A percentile compares a stretch with the other conserved stretches of the same genome.
phyloP scores from a whole-genome alignment of 2,113 vertebrate genomes.

The Arenaria interpres region DNA sequence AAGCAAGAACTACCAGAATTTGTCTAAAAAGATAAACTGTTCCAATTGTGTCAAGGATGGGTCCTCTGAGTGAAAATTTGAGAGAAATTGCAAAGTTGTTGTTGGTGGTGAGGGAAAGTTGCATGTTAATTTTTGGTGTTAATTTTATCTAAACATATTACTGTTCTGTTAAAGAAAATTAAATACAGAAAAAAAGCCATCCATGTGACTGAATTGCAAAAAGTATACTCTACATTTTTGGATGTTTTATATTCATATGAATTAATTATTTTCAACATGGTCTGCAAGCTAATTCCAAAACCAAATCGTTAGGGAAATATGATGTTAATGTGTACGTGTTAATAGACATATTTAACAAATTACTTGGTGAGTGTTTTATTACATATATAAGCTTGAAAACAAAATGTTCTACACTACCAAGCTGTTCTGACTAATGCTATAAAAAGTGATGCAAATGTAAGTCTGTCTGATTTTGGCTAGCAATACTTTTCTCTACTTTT shows the following conservation, averaged over 20 bases:
- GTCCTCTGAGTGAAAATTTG: background rate
- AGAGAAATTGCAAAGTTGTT: background rate
- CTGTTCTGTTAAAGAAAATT: slow-evolving; percentile 7
- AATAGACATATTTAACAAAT: slow-evolving; percentile 65
- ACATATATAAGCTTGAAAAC: slow-evolving; percentile 38
- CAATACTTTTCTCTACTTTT: background rate
- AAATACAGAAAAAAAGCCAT: background rate
- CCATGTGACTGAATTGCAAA: slow-evolving; percentile 25
- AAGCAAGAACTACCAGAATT: background rate
- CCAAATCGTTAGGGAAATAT: slow-evolving; percentile 34
- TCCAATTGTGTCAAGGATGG: background rate
- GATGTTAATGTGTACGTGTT: slow-evolving; percentile 23
- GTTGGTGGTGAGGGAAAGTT: background rate
- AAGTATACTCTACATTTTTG: slow-evolving; percentile 29
- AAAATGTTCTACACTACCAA: slow-evolving; percentile 37
- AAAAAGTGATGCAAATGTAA: slow-evolving; percentile 34
- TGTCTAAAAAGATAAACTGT: background rate
- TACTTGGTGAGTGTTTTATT: slow-evolving; percentile 41
- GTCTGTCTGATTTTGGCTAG: slow-evolving; percentile 28
- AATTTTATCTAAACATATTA: background rate
- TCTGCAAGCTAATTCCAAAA: slow-evolving; percentile 44
- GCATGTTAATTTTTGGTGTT: background rate
- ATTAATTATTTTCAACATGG: slow-evolving; percentile 52
- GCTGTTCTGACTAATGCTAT: slow-evolving; percentile 26
- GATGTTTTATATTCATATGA: slow-evolving; percentile 39